These are phyloP conservation scores for Strigamia transsilvanica DNA, from an alignment of 2,888 invertebrate genomes.

Conservation along the genomic window DNA sequence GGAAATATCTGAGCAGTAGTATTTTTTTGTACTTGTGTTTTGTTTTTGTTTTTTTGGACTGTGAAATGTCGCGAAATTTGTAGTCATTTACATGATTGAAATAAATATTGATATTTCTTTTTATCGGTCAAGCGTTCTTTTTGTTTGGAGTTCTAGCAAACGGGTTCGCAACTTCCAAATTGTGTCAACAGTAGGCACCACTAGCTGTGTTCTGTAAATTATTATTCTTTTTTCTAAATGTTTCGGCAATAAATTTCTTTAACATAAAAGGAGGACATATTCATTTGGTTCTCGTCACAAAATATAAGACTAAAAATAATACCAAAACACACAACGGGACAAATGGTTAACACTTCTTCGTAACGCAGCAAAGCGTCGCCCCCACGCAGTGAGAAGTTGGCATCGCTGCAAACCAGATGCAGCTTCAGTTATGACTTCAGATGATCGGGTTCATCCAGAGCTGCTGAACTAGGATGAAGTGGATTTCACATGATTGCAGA, in stretches of 20 bases:
- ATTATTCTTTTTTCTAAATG: neutral
- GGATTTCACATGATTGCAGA: conserved; percentile 23
- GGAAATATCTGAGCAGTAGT: neutral
- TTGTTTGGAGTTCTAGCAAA: too few species aligned
- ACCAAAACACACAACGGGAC: neutral
- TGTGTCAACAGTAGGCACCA: neutral
- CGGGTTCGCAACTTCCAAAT: neutral
- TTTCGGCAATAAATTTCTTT: conserved; percentile 4
- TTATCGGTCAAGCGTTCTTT: too few species aligned
- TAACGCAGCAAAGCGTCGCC: conserved; percentile 26
- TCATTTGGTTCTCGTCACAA: conserved; percentile 19
- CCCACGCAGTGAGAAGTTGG: conserved; percentile 32
- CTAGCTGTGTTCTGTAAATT: neutral
- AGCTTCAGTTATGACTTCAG: neutral
- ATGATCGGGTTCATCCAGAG: neutral
- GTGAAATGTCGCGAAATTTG: too few species aligned
- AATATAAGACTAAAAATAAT: conserved; percentile 15
- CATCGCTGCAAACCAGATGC: neutral
- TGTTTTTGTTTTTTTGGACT: neutral
- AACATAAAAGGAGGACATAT: neutral
- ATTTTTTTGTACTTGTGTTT: neutral
- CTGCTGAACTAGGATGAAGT: conserved; percentile 11
- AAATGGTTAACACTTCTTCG: neutral
- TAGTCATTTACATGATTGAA: neutral
- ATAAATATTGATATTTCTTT: neutral